Percentiles rank a stretch among this genome's conserved stretches.
These are phyloP conservation scores for Hystrix brachyura DNA, from an alignment of 2,113 vertebrate genomes.

Conservation along the genomic window DNA sequence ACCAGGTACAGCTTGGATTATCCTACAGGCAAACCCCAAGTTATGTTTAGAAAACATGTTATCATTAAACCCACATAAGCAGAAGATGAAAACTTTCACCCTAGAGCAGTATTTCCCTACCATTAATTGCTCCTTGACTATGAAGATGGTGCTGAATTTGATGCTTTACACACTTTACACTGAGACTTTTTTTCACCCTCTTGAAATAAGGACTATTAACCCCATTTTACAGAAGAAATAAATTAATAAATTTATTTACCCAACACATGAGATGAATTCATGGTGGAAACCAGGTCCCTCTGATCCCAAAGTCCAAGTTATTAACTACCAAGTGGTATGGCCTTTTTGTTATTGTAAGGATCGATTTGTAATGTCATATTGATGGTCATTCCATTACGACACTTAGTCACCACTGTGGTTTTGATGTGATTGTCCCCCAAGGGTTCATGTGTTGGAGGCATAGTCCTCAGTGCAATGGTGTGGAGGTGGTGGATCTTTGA, in stretches of 20 bases:
- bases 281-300: not conserved
- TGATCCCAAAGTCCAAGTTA: not conserved
- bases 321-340: not conserved
- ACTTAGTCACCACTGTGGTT: not conserved
- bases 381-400: not conserved
- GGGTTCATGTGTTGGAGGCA: not conserved
- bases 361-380: not conserved
- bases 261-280: not conserved
- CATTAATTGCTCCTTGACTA: not conserved
- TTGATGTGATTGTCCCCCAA: not conserved
- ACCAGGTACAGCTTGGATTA: constrained; percentile 1
- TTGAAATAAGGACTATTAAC: not conserved
- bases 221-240: not conserved
- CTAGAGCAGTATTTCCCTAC: not conserved
- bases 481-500: not conserved
- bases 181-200: not conserved
- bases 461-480: not conserved
- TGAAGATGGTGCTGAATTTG: not conserved
- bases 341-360: not conserved
- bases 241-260: not conserved
- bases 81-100: not conserved
- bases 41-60: constrained; percentile 27
- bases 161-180: not conserved
- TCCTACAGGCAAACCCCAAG: constrained; percentile 25
- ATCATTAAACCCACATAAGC: not conserved